phyloP scores from a whole-genome alignment of 2,888 invertebrate genomes.

The Subacronicta megacephala region DNA sequence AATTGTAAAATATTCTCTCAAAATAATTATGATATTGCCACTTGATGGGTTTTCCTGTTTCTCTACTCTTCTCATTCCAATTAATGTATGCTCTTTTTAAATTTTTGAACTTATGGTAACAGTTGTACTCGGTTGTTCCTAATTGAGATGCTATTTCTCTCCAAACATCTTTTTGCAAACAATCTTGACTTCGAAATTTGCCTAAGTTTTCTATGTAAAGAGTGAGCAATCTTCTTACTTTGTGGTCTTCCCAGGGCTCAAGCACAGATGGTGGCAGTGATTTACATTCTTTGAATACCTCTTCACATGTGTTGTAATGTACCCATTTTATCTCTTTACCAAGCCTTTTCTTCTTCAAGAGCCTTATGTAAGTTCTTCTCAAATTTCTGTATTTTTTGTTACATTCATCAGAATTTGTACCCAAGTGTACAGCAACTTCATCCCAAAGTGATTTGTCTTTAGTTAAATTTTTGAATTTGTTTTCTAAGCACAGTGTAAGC shows the following conservation, averaged over 20 bases:
- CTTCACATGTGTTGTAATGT: conserved; percentile 79
- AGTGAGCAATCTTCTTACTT: conserved; percentile 72
- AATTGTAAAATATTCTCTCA: conserved; percentile 81
- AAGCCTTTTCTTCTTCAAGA: conserved; percentile 79
- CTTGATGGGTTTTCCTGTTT: conserved; percentile 75
- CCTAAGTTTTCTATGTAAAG: conserved; percentile 80
- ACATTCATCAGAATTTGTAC: conserved; percentile 77
- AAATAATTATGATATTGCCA: conserved; percentile 83
- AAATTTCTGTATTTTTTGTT: conserved; percentile 79
- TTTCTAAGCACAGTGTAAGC: conserved; percentile 76
- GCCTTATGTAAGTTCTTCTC: conserved; percentile 78
- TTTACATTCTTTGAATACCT: conserved; percentile 81
- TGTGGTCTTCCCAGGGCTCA: conserved; percentile 82
- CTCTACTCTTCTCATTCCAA: conserved; percentile 73
- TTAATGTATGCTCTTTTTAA: conserved; percentile 81
- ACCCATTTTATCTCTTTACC: conserved; percentile 85
- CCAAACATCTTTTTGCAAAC: conserved; percentile 83
- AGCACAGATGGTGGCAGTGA: conserved; percentile 69
- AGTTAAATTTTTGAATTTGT: conserved; percentile 63
- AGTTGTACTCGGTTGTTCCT: conserved; percentile 79
- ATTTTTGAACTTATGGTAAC: conserved; percentile 84
- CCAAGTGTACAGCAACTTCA: conserved; percentile 73
- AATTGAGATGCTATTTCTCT: conserved; percentile 77
- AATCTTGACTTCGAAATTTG: conserved; percentile 73
- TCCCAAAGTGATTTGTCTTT: conserved; percentile 75